A percentile compares a stretch with the other conserved stretches of the same genome.
Evolutionary conservation across 2,797 vertebrate genomes (phyloP).

Genomic region (Otus scops): DNA sequence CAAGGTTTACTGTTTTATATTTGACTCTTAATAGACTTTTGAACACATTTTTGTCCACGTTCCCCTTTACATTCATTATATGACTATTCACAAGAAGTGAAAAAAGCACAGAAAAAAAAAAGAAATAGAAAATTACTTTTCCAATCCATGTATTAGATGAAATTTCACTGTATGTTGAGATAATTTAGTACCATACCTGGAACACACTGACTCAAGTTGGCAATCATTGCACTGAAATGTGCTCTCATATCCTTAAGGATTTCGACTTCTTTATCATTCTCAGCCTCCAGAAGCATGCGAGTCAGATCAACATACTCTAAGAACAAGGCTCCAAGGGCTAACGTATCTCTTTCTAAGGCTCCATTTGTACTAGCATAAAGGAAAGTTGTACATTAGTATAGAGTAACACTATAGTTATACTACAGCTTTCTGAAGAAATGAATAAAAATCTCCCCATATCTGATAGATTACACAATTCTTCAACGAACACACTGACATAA

Average conservation of each 20-base stretch:
- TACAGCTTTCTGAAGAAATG: neutral
- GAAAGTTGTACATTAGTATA: neutral
- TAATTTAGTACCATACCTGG: conserved; percentile 81
- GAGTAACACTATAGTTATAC: neutral
- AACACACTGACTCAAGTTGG: conserved; percentile 98
- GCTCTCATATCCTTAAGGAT: conserved; percentile 98
- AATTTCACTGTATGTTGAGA: neutral
- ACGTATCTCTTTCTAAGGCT: conserved; percentile 92
- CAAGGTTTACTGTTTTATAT: neutral
- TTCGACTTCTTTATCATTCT: conserved; percentile 98
- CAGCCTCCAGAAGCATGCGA: conserved; percentile 96
- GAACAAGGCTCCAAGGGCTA: conserved; percentile 95
- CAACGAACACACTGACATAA: neutral
- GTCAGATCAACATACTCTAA: conserved; percentile 97
- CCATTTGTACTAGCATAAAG: conserved; percentile 88
- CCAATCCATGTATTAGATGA: neutral
- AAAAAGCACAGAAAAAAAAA: neutral
- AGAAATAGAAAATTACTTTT: neutral
- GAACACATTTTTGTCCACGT: neutral
- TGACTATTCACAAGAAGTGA: neutral
- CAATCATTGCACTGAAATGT: conserved; percentile 98
- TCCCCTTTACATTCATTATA: neutral
- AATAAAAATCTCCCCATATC: neutral
- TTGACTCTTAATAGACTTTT: neutral
- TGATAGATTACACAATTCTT: neutral